These are phyloP conservation scores for Oryzias sinensis DNA, from an alignment of 2,797 vertebrate genomes.

Conservation along the genomic window DNA sequence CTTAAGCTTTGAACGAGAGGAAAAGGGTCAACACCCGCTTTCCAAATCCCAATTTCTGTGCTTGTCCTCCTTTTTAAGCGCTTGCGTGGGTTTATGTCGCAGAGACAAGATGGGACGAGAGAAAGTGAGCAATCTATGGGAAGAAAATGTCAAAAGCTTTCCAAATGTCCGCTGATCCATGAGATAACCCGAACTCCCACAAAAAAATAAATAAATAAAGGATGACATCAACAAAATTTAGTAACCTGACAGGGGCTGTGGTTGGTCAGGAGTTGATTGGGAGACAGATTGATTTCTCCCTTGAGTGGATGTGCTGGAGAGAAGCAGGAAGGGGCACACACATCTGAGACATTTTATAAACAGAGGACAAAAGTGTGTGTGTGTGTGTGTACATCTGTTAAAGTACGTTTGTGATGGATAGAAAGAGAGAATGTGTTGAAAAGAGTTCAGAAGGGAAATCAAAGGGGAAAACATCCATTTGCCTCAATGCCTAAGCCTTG, in stretches of 20 bases:
- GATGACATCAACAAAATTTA: slow-evolving; percentile 48
- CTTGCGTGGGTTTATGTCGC: slow-evolving; percentile 24
- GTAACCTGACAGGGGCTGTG: slow-evolving; percentile 31
- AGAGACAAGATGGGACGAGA: slow-evolving; percentile 14
- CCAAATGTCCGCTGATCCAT: slow-evolving; percentile 24
- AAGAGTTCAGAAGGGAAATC: slow-evolving; percentile 47
- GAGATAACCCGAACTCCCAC: slow-evolving; percentile 10
- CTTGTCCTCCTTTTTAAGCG: slow-evolving; percentile 61
- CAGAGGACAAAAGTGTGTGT: neutral
- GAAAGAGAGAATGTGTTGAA: slow-evolving; percentile 42
- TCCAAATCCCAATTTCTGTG: slow-evolving; percentile 59
- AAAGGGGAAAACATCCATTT: slow-evolving; percentile 47
- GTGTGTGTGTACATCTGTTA: neutral
- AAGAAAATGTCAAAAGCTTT: slow-evolving; percentile 50
- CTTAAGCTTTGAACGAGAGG: slow-evolving; percentile 53
- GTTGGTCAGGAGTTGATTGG: slow-evolving; percentile 46
- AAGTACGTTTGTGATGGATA: slow-evolving; percentile 1
- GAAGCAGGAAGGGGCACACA: slow-evolving; percentile 39
- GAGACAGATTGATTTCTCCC: slow-evolving; percentile 52
- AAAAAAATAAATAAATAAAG: slow-evolving; percentile 13
- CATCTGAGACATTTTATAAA: slow-evolving; percentile 15
- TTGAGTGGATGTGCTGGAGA: slow-evolving; percentile 29
- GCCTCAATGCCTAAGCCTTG: slow-evolving; percentile 29
- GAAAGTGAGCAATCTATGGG: slow-evolving; percentile 51
- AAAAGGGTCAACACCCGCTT: slow-evolving; percentile 66